A percentile compares a stretch with the other conserved stretches of the same genome.
Conservation (phyloP, 2,888 invertebrate species). For the Calameuta filiformis region DNA sequence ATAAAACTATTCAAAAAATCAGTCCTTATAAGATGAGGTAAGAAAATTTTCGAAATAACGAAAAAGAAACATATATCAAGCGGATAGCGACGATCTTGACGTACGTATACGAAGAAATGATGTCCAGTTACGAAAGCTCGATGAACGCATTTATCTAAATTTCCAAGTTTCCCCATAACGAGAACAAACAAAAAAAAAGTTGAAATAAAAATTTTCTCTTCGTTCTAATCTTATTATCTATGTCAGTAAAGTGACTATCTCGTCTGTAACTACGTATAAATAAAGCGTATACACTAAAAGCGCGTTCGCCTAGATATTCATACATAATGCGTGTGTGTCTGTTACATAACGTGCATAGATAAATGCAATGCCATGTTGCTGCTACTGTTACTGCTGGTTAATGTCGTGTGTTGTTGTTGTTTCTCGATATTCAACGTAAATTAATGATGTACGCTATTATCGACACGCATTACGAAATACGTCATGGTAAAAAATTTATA, state of each 20-base stretch:
- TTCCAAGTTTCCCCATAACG: constrained; percentile 1
- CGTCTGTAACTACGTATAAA: constrained; percentile 29
- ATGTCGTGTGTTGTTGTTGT: constrained; percentile 65
- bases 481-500: not conserved
- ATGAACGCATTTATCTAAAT: not conserved
- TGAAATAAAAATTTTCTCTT: constrained; percentile 22
- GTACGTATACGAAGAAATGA: not conserved
- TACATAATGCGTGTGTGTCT: constrained; percentile 21
- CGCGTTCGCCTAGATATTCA: constrained; percentile 9
- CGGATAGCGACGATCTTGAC: not conserved
- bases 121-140: not conserved
- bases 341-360: constrained; percentile 9
- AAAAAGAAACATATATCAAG: not conserved
- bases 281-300: not conserved
- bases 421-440: constrained; percentile 55
- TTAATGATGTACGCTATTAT: not conserved
- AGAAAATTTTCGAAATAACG: not conserved
- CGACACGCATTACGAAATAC: not conserved
- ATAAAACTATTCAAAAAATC: not conserved
- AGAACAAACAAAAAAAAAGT: constrained; percentile 24
- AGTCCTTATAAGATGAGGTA: not conserved
- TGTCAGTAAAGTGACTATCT: not conserved
- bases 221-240: not conserved
- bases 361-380: constrained; percentile 46
- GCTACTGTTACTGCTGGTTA: constrained; percentile 58